Evolutionary conservation across 2,888 invertebrate species (phyloP).

Genomic region (Lamellibrachia columna): DNA sequence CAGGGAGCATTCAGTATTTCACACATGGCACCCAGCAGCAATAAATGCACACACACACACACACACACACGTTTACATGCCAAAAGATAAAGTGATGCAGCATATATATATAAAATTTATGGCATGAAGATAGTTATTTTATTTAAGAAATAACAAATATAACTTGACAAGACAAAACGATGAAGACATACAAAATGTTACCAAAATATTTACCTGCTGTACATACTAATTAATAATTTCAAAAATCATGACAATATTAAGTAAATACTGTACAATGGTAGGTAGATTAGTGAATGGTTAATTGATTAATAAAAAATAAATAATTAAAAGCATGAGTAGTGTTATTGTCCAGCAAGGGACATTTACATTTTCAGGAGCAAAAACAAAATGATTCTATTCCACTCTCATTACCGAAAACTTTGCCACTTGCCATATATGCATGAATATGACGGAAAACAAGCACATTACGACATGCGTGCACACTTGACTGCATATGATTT

Average conservation of each 20-base stretch:
- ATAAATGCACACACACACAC: constrained; percentile 1
- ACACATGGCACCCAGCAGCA: background rate
- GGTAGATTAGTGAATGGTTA: background rate
- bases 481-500: background rate
- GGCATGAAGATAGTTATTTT: background rate
- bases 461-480: background rate
- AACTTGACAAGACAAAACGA: too few relatives aligned
- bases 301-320: background rate
- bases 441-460: background rate
- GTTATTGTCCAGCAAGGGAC: background rate
- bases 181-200: too few relatives aligned
- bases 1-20: constrained; percentile 18
- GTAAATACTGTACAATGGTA: too few relatives aligned
- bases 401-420: background rate
- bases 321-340: background rate
- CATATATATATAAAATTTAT: background rate
- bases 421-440: background rate
- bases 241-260: too few relatives aligned
- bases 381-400: background rate
- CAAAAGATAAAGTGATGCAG: background rate
- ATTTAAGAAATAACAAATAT: background rate
- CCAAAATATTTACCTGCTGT: too few relatives aligned
- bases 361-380: background rate
- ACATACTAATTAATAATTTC: too few relatives aligned
- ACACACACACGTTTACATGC: background rate